Percentiles rank a stretch among this genome's conserved stretches.
Evolutionary conservation across 2,113 vertebrate species (phyloP).

Genomic region (Phyllopteryx taeniolatus): DNA sequence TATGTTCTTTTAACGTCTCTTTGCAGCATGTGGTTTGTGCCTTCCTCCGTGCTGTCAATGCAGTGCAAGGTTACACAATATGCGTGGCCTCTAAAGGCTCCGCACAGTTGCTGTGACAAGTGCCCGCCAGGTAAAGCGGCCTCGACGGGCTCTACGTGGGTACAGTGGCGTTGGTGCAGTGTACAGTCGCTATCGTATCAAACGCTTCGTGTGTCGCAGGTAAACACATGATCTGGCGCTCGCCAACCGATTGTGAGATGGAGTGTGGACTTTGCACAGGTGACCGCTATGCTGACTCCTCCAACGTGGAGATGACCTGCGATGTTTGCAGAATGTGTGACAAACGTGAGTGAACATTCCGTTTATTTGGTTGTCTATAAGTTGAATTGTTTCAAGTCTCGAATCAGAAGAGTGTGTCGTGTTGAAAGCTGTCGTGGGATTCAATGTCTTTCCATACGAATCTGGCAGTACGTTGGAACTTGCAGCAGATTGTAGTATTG

Average conservation of each 20-base stretch:
- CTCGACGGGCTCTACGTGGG: background rate
- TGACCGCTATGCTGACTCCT: background rate
- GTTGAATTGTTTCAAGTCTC: background rate
- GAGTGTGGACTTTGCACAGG: rapidly evolving
- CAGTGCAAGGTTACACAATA: slow-evolving; percentile 32
- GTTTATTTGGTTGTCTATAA: background rate
- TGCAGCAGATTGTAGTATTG: too few relatives aligned
- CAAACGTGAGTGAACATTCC: slow-evolving; percentile 39
- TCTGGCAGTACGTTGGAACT: too few relatives aligned
- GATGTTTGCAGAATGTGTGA: slow-evolving; percentile 24
- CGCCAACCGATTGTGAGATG: rapidly evolving
- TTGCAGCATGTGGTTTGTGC: slow-evolving; percentile 5
- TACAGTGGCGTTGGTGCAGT: background rate
- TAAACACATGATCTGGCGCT: rapidly evolving
- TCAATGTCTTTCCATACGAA: too few relatives aligned
- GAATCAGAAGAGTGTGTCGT: background rate
- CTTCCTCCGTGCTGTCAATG: background rate
- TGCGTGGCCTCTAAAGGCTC: rapidly evolving
- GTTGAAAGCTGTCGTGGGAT: too few relatives aligned
- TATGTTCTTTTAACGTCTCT: slow-evolving; percentile 20
- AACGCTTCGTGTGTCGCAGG: slow-evolving; percentile 39
- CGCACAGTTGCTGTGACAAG: slow-evolving; percentile 27
- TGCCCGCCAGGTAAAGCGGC: slow-evolving; percentile 51
- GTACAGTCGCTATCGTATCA: background rate
- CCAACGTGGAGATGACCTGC: slow-evolving; percentile 7